Conservation (phyloP, 2,113 vertebrate species). For the Fukomys damarensis region DNA sequence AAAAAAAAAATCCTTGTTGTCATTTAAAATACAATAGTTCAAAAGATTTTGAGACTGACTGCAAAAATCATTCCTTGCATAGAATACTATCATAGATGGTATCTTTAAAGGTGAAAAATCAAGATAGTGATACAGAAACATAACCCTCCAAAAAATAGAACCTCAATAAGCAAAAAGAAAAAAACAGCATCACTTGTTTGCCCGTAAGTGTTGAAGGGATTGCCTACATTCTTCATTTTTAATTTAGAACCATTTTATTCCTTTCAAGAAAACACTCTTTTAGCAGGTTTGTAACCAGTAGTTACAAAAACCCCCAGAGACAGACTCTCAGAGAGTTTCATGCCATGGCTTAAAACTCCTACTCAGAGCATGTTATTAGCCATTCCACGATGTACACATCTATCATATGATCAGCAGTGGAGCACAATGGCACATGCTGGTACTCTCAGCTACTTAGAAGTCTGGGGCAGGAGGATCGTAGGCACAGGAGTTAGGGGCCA, state of each 20-base stretch:
- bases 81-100: background rate
- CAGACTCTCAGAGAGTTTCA: background rate
- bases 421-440: background rate
- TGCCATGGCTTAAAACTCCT: background rate
- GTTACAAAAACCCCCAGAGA: constrained; percentile 21
- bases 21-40: background rate
- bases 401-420: background rate
- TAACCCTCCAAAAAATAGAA: background rate
- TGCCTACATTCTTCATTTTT: background rate
- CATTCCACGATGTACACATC: background rate
- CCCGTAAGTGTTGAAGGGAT: background rate
- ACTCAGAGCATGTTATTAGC: background rate
- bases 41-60: background rate
- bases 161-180: background rate
- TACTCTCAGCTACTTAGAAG: background rate
- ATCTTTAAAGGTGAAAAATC: background rate
- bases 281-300: background rate
- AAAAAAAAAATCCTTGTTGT: background rate
- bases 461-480: background rate
- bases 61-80: background rate
- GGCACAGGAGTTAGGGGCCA: background rate
- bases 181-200: background rate
- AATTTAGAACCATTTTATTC: constrained; percentile 50
- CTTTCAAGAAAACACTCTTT: constrained; percentile 54
- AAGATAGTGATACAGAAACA: constrained; percentile 1